Evolutionary conservation across 2,797 vertebrate genomes (phyloP), one percentile per base, ranked within the genome.

Genomic region (Phataginus tricuspis): DNA sequence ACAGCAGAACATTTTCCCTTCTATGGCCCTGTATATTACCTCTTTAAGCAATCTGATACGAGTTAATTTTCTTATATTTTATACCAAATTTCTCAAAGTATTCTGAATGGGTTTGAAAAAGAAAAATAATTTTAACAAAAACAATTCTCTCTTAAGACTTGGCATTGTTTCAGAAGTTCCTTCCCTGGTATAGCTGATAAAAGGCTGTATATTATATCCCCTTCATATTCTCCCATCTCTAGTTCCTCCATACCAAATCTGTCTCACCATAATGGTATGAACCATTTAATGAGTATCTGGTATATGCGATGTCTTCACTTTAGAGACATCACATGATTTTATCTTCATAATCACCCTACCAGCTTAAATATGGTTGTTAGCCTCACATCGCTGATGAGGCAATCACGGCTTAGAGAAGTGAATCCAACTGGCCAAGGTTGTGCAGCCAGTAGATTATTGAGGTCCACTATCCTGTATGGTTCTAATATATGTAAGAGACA

Each of bases 81-180:
- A 84, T 90, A 87, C 53, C 10, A 87, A 94, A 97, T 96, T 97
- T 97, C 80, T 96, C 78, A 96, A 84, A 49, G 19, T 88, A 82
- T 77, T 92, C 7, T 68, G 23, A 39, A 61, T 25, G 90, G 53
- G 2, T 13, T 93, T 97, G 93, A 85, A 92, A 97, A 96, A 97
- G 42, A 97, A n/a, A 94, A 79, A 87, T 69, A 74, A 96, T 75
- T 71, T 77, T 31, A 94, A 86, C 98, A 95, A 18, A 31, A 97
- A 51, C 0, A 69, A 86, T 55, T 95, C 2, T 31, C 85, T 55
- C 31, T 86, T 82, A 80, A 84, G 31, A 79, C 8, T 27, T 80
- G 34, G 29, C 4, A 37, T 96, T 91, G 27, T 78, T 89, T 55
- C 55, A 31, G 57, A 86, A 77, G 51, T 51, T 31, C 19, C 84